A percentile compares a stretch with the other conserved stretches of the same genome.
These are phyloP conservation scores for Cydia pomonella DNA, from an alignment of 1,140 invertebrate species.

Conservation along the genomic window DNA sequence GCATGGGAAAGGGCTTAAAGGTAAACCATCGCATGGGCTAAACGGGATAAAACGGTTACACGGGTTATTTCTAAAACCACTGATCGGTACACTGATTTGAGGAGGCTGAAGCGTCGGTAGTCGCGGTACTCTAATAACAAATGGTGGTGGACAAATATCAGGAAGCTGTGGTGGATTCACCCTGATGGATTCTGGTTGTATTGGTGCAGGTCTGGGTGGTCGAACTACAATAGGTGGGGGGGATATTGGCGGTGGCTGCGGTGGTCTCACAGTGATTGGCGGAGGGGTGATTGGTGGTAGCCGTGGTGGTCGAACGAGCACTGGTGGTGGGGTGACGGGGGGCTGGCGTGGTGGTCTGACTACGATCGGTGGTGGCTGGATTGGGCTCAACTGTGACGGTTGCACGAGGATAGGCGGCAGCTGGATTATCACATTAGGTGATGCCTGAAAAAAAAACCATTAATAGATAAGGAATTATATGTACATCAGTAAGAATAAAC, in stretches of 20 bases:
- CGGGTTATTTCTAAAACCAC: not conserved
- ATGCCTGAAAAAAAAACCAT: conserved; percentile 6
- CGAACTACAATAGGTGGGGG: conserved; percentile 44
- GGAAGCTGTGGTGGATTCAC: not conserved
- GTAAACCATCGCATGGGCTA: not conserved
- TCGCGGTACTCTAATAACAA: not conserved
- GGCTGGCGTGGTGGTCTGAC: conserved; percentile 50
- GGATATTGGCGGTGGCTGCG: conserved; percentile 45
- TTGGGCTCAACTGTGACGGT: conserved; percentile 44
- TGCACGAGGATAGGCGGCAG: conserved; percentile 58
- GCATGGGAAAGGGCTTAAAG: too few species aligned
- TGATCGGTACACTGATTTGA: not conserved
- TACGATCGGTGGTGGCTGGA: conserved; percentile 51
- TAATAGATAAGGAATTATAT: too few species aligned
- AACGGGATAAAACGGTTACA: not conserved
- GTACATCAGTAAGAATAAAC: too few species aligned
- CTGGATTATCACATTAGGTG: conserved; percentile 58
- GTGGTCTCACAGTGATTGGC: conserved; percentile 51
- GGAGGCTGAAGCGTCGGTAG: not conserved
- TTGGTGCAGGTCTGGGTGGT: not conserved
- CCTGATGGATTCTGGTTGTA: not conserved
- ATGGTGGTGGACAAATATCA: not conserved
- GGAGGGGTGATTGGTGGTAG: conserved; percentile 47
- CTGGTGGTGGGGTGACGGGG: conserved; percentile 51
- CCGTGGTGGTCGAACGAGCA: conserved; percentile 49